Base-by-base conservation (phyloP, 2,888 invertebrate species). In the Yponomeuta plumbellus region DNA sequence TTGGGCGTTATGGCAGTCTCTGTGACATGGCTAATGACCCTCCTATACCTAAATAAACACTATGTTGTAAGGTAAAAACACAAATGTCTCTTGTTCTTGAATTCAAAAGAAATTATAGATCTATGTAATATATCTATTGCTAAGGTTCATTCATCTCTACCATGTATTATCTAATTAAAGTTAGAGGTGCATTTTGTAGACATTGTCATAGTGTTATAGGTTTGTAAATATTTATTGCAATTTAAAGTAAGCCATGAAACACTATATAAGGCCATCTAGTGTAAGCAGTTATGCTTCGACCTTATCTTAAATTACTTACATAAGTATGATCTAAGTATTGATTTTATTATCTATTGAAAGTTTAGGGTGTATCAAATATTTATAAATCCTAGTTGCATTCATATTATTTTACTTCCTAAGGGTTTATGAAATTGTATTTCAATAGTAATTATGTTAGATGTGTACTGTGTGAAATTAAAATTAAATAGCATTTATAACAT, bases 1-100 rank as follows among this genome's bases (percentile, higher is more conserved):
- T 75, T 17, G 72, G 73, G 67, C 73, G 76, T 69, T 78, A 78
- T 70, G 73, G 77, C 64, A 76, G 76, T 69, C 75, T 76, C 64
- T 77, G 74, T 71, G 79, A 78, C 69, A 75, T 75, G 68, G 71
- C 76, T 57, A 65, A 40, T 65, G 71, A 76, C 68, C 75, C 75
- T 6, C 69, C 70, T 26, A 69, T 69, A 69, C 69, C 70, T 10
- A 70, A 71, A 71, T 72, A 71, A 69, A 63, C 40, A 63, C 22
- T 63, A 8, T 52, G 4, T 52, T 59, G 20, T 59, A 23, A 59
- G 59, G 21, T 59, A 13, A 22, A 21, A 59, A 20, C 4, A 59
- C 21, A 59, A 20, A n/a, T 61, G 26, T 62, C 34, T 17, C 17
- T 52, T 52, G 17, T 5, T 52, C 17, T 52, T 52, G 39, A 62